phyloP scores from a whole-genome alignment of 1,140 invertebrate species.

The Cotesia chilonis region DNA sequence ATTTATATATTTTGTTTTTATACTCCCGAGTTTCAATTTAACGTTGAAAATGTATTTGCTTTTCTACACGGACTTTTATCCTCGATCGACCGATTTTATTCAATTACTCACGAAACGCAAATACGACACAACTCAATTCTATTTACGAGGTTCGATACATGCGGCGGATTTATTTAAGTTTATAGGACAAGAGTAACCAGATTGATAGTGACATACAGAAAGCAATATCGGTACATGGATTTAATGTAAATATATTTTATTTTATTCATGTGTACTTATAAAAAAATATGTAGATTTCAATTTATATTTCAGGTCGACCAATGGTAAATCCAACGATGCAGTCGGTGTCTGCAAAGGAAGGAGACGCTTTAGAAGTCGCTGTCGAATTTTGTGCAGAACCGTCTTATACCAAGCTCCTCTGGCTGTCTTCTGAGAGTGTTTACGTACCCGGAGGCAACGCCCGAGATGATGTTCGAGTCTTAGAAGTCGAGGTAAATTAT shows the following conservation, averaged over 20 bases:
- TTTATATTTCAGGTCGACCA: slow-evolving; percentile 67
- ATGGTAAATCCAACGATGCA: slow-evolving; percentile 67
- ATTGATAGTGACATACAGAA: neutral
- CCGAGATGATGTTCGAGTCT: slow-evolving; percentile 65
- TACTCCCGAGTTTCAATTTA: too few relatives aligned
- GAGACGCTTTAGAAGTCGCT: slow-evolving; percentile 64
- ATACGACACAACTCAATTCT: too few relatives aligned
- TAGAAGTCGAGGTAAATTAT: slow-evolving; percentile 67
- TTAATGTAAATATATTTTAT: neutral
- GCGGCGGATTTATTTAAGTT: neutral
- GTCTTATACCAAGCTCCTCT: slow-evolving; percentile 66
- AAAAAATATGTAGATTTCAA: neutral
- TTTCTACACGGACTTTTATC: too few relatives aligned
- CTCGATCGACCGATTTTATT: too few relatives aligned
- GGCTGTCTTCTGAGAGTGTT: slow-evolving; percentile 68
- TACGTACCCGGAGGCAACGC: slow-evolving; percentile 66
- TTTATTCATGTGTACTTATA: slow-evolving; percentile 9
- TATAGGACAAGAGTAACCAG: neutral
- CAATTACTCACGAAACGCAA: too few relatives aligned
- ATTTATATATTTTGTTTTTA: neutral
- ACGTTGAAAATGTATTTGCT: too few relatives aligned
- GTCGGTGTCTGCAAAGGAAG: slow-evolving; percentile 67
- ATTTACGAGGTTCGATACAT: neutral
- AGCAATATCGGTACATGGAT: neutral
- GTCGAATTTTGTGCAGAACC: slow-evolving; percentile 72